Evolutionary conservation across 1,140 invertebrate genomes (phyloP), one percentile per base, ranked within the genome.

Genomic region (Lepidotrigona ventralis): DNA sequence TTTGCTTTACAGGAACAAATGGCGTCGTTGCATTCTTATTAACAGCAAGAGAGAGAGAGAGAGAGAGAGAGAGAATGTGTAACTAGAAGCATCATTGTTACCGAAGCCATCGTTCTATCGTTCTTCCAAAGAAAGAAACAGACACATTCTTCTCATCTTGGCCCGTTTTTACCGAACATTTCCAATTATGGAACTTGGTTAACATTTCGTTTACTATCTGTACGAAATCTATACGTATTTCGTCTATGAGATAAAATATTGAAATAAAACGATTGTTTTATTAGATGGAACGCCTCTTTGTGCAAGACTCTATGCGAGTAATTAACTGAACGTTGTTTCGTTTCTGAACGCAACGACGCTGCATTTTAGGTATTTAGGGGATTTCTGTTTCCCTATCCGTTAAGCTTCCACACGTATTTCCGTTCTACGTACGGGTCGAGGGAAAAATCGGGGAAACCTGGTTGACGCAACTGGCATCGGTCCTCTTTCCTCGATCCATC

Each of bases 1-100:
- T 29, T 72, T n/a, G 70, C 71, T 73, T 73, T 56, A 12, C 51
- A 17, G 46, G n/a, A 73, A 73, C 26, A 56, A 56, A 33, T 39
- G 29, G 53, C 53, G 58, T 58, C 72, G 53, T 74, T 74, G 53
- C 53, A 74, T 74, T 74, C 54, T 74, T 74, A 73, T 56, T 51
- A 46, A 46, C 8, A 46, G 39, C 8, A 9, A 46, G 46, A 6
- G 29, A 17, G 26, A 64, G n/a, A 64, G 60, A 63, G 21, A 46
- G 63, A 64, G 15, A 64, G 14, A 15, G 12, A 71, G 39, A 66
- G 64, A 39, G 33, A n/a, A 26, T 23, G 14, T 8, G 39, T 56
- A 33, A 73, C 26, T 54, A 9, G 71, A 33, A 73, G 11, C 29
- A 21, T 26, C 53, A 21, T 73, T 56, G 53, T 56, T 29, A 53